phyloP scores from a whole-genome alignment of 23 tunicate genomes.

The Styela clava region DNA sequence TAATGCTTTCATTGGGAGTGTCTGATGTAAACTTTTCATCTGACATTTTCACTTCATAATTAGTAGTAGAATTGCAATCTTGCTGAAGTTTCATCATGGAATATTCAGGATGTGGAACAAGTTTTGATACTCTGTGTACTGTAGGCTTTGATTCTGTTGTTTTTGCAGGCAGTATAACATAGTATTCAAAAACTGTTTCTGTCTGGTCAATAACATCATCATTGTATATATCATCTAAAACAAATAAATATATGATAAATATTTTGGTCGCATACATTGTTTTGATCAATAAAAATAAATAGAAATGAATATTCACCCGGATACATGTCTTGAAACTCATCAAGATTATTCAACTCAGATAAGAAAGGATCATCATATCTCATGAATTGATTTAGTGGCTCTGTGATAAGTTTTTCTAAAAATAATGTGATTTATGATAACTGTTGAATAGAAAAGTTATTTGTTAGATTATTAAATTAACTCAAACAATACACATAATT shows the following conservation, averaged over 20 bases:
- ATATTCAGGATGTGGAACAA: conserved; percentile 27
- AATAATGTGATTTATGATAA: background rate
- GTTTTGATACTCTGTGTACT: conserved; percentile 13
- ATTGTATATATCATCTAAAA: conserved; percentile 9
- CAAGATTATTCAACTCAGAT: background rate
- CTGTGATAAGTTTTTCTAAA: background rate
- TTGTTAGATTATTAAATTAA: too few relatives aligned
- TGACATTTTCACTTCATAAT: background rate
- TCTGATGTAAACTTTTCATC: background rate
- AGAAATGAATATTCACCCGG: background rate
- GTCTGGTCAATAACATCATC: conserved; percentile 16
- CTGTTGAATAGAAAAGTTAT: too few relatives aligned
- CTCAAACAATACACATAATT: too few relatives aligned
- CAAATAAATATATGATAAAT: background rate
- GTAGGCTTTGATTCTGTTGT: background rate
- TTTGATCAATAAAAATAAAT: too few relatives aligned
- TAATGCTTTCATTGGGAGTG: background rate
- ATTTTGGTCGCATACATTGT: too few relatives aligned
- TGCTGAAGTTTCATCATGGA: background rate
- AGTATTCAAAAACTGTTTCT: conserved; percentile 17
- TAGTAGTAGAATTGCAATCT: background rate
- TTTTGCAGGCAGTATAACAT: background rate
- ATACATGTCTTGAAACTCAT: conserved; percentile 7
- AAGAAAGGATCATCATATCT: conserved; percentile 9
- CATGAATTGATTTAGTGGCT: background rate